Evolutionary conservation across 2,113 vertebrate genomes (phyloP).

Genomic region (Eulemur macaco): DNA sequence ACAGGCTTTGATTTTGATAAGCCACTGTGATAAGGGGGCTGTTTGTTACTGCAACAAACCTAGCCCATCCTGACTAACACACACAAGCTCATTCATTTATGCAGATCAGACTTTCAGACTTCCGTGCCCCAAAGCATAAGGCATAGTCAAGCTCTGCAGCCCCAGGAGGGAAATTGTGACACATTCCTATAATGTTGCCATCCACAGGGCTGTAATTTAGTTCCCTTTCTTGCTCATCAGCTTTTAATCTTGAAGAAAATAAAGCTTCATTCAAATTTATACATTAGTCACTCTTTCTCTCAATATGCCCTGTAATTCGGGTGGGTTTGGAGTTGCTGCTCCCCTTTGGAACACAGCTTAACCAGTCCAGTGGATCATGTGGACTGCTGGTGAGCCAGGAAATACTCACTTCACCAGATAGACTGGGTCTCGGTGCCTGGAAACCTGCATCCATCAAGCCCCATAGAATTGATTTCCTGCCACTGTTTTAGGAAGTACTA

Average conservation of each 20-base stretch:
- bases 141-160: background rate
- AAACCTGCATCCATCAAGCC: background rate
- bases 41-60: background rate
- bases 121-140: background rate
- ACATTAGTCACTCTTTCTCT: background rate
- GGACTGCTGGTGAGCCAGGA: background rate
- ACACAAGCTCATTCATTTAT: background rate
- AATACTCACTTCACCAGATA: background rate
- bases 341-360: background rate
- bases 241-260: constrained; percentile 40
- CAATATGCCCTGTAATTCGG: background rate
- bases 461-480: background rate
- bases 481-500: background rate
- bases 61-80: background rate
- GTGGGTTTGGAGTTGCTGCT: background rate
- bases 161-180: background rate
- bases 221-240: background rate
- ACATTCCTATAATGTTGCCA: background rate
- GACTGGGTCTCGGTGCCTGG: background rate
- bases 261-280: background rate
- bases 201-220: background rate
- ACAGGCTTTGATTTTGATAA: background rate
- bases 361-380: background rate
- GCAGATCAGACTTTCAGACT: background rate
- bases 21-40: background rate